These are phyloP conservation scores for Brenthis hecate DNA, from an alignment of 2,888 invertebrate genomes.

Conservation along the genomic window DNA sequence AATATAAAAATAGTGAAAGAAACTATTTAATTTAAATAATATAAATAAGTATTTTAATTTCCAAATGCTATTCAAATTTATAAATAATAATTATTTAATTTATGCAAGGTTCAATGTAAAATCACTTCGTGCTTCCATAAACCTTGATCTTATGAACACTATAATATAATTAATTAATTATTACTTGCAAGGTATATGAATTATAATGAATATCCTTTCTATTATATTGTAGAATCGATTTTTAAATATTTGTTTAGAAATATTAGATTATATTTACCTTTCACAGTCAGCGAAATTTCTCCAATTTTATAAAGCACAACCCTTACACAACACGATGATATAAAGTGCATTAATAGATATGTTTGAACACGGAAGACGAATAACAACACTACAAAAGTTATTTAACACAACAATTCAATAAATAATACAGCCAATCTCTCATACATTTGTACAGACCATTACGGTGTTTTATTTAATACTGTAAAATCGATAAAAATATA, in stretches of 20 bases:
- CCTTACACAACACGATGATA: constrained; percentile 54
- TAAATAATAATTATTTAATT: no score
- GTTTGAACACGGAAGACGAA: constrained; percentile 49
- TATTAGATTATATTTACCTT: constrained; percentile 57
- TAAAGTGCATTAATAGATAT: constrained; percentile 47
- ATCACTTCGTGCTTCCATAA: constrained; percentile 10
- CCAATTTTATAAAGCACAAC: constrained; percentile 68
- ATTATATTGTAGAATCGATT: constrained; percentile 5
- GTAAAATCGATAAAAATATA: constrained; percentile 11
- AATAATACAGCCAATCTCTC: constrained; percentile 16
- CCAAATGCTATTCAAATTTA: no score
- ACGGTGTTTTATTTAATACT: background rate
- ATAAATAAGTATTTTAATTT: no score
- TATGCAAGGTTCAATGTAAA: constrained; percentile 1
- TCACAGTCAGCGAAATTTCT: constrained; percentile 60
- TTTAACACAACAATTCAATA: constrained; percentile 27
- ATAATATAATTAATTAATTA: background rate
- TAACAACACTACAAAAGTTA: constrained; percentile 29
- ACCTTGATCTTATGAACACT: constrained; percentile 10
- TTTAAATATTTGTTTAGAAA: constrained; percentile 1
- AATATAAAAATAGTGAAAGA: no score
- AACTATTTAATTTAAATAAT: no score
- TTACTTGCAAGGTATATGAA: background rate
- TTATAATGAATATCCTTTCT: background rate
- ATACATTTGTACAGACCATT: constrained; percentile 14